Conservation (phyloP, 2,888 invertebrate genomes). For the Lymantria dispar region DNA sequence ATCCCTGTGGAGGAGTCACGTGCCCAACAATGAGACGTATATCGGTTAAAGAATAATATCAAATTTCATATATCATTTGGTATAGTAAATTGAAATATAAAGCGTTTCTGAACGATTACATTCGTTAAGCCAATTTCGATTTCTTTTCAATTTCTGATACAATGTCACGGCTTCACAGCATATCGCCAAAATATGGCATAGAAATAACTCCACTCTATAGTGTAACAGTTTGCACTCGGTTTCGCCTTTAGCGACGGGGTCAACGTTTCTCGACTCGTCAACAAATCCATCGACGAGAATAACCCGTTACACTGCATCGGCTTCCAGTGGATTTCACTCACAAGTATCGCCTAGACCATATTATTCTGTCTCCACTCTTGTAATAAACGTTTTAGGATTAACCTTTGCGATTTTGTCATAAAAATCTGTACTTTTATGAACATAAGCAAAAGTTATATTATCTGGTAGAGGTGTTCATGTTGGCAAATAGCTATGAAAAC, state of each 20-base stretch:
- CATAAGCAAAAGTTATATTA: neutral
- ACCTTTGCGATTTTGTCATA: constrained; percentile 17
- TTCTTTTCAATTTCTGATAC: neutral
- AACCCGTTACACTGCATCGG: constrained; percentile 77
- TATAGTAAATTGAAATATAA: too few species aligned
- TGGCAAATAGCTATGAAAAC: neutral
- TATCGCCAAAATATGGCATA: constrained; percentile 15
- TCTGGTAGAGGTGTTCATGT: neutral
- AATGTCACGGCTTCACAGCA: neutral
- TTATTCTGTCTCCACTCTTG: constrained; percentile 41
- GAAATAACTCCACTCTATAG: constrained; percentile 17
- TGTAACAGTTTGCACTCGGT: constrained; percentile 59
- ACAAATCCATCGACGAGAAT: constrained; percentile 80
- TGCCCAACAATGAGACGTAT: too few species aligned
- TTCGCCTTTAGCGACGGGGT: constrained; percentile 70
- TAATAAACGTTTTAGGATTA: constrained; percentile 41
- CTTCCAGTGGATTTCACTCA: constrained; percentile 72
- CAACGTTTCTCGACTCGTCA: constrained; percentile 77
- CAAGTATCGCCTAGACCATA: constrained; percentile 58
- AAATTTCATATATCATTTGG: too few species aligned
- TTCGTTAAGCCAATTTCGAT: too few species aligned
- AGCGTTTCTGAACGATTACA: too few species aligned
- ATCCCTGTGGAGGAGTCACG: too few species aligned
- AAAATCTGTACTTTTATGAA: neutral
- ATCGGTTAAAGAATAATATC: too few species aligned